Evolutionary conservation across 2,113 vertebrate genomes (phyloP).

Genomic region (Passer montanus): DNA sequence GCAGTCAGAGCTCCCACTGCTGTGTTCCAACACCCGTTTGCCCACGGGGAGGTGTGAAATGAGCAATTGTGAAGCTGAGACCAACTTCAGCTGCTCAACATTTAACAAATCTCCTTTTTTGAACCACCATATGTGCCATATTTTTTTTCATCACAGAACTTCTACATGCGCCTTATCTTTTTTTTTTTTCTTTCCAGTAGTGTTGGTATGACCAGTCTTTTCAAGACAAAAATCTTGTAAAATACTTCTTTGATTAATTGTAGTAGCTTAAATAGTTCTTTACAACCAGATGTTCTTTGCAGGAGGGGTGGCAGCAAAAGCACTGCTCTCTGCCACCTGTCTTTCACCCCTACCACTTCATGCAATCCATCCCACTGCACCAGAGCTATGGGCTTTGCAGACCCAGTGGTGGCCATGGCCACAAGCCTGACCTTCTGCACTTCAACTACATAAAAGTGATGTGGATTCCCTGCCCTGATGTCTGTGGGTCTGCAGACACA

Average conservation of each 20-base stretch:
- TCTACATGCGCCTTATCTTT: neutral
- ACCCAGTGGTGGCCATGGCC: neutral
- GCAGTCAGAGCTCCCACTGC: neutral
- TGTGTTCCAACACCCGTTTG: neutral
- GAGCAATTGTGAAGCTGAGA: neutral
- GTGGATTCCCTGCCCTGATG: accelerated
- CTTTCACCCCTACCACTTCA: accelerated
- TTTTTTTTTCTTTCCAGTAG: neutral
- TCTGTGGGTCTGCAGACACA: neutral
- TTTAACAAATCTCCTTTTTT: neutral
- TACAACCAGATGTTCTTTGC: neutral
- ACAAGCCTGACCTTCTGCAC: neutral
- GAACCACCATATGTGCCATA: neutral
- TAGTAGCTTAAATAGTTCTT: neutral
- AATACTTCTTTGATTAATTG: neutral
- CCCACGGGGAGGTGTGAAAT: neutral
- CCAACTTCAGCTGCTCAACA: neutral
- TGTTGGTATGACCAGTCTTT: neutral
- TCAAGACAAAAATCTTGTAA: neutral
- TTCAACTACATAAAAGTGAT: accelerated
- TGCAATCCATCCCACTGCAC: neutral
- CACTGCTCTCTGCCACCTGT: neutral
- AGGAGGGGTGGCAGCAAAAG: neutral
- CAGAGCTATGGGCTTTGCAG: accelerated
- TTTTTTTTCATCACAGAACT: neutral